A percentile compares a stretch with the other conserved stretches of the same genome.
phyloP scores from a whole-genome alignment of 2,797 vertebrate genomes.

The Takifugu rubripes region DNA sequence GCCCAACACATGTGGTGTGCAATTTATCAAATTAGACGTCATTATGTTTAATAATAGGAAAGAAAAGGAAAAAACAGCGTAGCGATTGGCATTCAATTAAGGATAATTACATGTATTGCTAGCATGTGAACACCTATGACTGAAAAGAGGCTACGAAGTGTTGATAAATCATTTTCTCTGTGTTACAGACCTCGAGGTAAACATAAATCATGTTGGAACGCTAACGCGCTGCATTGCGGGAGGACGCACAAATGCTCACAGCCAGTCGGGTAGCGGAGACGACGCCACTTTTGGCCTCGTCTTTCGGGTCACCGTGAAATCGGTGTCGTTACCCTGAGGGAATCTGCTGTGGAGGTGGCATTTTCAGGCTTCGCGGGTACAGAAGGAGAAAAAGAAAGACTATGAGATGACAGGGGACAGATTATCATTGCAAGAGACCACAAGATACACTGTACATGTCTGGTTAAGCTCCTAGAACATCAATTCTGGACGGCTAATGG shows the following conservation, averaged over 20 bases:
- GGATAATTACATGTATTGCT: neutral
- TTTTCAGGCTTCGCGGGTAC: conserved; percentile 59
- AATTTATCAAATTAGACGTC: neutral
- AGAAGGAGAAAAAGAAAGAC: conserved; percentile 18
- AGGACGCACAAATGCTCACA: conserved; percentile 60
- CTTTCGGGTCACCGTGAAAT: conserved; percentile 50
- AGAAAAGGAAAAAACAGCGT: neutral
- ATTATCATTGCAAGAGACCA: conserved; percentile 43
- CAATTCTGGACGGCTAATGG: conserved; percentile 43
- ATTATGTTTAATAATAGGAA: neutral
- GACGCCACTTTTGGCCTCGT: conserved; percentile 50
- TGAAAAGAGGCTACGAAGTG: conserved; percentile 10
- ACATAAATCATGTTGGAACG: conserved; percentile 2
- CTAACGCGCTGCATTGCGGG: conserved; percentile 18
- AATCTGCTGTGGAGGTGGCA: conserved; percentile 51
- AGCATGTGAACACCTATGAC: conserved; percentile 1
- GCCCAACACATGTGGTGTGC: conserved; percentile 12
- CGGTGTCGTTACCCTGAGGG: conserved; percentile 56
- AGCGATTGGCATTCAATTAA: neutral
- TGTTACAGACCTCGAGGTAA: no score
- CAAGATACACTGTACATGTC: conserved; percentile 43
- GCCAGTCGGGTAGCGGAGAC: conserved; percentile 44
- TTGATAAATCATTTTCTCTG: neutral
- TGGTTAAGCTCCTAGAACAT: conserved; percentile 38
- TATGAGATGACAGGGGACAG: conserved; percentile 40